Conservation (phyloP, 2,888 invertebrate genomes). For the Xylota sylvarum region DNA sequence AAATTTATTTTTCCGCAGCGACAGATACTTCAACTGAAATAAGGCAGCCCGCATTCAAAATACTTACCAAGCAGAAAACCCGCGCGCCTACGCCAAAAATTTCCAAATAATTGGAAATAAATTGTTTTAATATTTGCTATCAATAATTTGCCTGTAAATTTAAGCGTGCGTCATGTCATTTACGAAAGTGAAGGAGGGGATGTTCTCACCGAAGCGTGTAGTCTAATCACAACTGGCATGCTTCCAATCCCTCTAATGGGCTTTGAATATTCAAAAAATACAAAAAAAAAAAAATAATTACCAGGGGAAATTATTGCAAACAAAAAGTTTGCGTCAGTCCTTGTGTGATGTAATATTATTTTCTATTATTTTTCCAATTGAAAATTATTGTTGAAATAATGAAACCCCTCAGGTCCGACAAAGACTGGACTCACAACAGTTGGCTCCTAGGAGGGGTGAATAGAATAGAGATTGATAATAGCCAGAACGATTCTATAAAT, state of each 20-base stretch:
- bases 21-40: constrained; percentile 14
- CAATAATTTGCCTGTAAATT: constrained; percentile 13
- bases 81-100: constrained; percentile 7
- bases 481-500: constrained; percentile 10
- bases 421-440: background rate
- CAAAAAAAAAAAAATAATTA: constrained; percentile 2
- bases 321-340: background rate
- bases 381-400: constrained; percentile 43
- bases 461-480: background rate
- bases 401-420: background rate
- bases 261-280: constrained; percentile 22
- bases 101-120: constrained; percentile 37
- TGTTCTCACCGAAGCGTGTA: background rate
- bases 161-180: constrained; percentile 1
- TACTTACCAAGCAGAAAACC: background rate
- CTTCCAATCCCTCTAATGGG: background rate
- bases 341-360: background rate
- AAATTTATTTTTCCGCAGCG: constrained; percentile 15
- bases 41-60: background rate
- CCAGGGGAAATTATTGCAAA: constrained; percentile 16
- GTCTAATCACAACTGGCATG: background rate
- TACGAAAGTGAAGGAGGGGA: background rate
- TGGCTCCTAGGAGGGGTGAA: background rate
- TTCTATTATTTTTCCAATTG: constrained; percentile 26
- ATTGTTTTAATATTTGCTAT: constrained; percentile 28